phyloP scores from a whole-genome alignment of 2,797 vertebrate genomes.

The Acestrorhynchus altus region DNA sequence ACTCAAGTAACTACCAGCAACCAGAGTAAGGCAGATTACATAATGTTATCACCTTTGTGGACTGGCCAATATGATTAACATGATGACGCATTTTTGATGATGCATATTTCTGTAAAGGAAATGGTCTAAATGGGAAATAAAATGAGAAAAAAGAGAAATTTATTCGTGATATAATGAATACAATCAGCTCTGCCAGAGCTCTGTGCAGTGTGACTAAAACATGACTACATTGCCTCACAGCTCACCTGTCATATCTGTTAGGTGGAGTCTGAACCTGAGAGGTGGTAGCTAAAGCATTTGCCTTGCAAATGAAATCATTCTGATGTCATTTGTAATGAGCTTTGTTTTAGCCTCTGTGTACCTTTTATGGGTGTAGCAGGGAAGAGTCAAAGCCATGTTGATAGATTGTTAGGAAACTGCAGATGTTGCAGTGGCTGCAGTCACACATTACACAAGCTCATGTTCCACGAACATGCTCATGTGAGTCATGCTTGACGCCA shows the following conservation, averaged over 20 bases:
- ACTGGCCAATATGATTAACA: too few species aligned
- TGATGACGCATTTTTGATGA: too few species aligned
- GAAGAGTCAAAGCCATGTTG: conserved; percentile 14
- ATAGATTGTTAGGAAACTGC: conserved; percentile 17
- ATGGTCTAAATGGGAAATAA: too few species aligned
- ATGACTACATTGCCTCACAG: conserved; percentile 2
- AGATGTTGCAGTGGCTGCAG: not conserved
- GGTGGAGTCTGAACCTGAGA: not conserved
- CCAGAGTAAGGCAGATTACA: too few species aligned
- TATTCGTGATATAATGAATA: not conserved
- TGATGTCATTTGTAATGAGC: conserved; percentile 14
- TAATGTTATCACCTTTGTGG: too few species aligned
- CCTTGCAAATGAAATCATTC: conserved; percentile 33
- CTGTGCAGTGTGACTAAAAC: conserved; percentile 16
- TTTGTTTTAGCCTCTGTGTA: conserved; percentile 1
- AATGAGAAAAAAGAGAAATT: too few species aligned
- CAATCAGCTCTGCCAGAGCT: not conserved
- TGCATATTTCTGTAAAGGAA: too few species aligned
- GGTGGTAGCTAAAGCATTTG: conserved; percentile 19
- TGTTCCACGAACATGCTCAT: not conserved
- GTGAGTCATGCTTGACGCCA: not conserved
- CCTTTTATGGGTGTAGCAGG: conserved; percentile 19
- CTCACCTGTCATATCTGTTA: conserved; percentile 8
- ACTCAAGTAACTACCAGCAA: too few species aligned
- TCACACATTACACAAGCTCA: conserved; percentile 13